phyloP scores from a whole-genome alignment of 1,140 invertebrate genomes.

The Drosophila ohnishii region DNA sequence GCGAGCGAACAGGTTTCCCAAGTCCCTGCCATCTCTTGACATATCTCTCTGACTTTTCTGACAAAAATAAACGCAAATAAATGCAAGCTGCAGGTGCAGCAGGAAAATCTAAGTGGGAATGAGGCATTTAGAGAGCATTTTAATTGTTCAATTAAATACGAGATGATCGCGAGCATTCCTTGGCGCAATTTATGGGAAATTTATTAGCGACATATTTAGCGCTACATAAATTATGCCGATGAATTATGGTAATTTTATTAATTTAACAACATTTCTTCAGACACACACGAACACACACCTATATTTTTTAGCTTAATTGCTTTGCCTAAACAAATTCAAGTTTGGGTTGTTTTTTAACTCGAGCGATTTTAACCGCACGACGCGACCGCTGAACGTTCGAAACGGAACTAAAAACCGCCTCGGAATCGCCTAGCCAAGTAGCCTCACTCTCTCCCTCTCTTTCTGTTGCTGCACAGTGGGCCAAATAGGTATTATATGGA shows the following conservation, averaged over 20 bases:
- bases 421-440: constrained; percentile 18
- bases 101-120: not conserved
- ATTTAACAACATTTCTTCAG: constrained; percentile 16
- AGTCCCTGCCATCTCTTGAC: constrained; percentile 8
- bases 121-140: not conserved
- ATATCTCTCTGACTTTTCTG: not conserved
- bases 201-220: constrained; percentile 7
- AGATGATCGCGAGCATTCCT: constrained; percentile 21
- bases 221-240: constrained; percentile 39
- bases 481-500: not conserved
- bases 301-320: constrained; percentile 22
- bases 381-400: constrained; percentile 38
- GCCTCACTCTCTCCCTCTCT: constrained; percentile 12
- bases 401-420: constrained; percentile 47
- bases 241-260: constrained; percentile 26
- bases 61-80: constrained; percentile 45
- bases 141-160: constrained; percentile 35
- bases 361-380: constrained; percentile 22
- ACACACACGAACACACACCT: constrained; percentile 36
- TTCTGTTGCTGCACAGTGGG: not conserved
- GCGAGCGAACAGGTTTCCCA: constrained; percentile 42
- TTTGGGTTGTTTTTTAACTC: constrained; percentile 8
- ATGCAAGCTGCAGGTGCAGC: constrained; percentile 36
- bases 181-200: constrained; percentile 9
- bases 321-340: constrained; percentile 24